Evolutionary conservation across 2,888 invertebrate species (phyloP), one percentile per base, ranked within the genome.

Genomic region (Lomographa bimaculata): DNA sequence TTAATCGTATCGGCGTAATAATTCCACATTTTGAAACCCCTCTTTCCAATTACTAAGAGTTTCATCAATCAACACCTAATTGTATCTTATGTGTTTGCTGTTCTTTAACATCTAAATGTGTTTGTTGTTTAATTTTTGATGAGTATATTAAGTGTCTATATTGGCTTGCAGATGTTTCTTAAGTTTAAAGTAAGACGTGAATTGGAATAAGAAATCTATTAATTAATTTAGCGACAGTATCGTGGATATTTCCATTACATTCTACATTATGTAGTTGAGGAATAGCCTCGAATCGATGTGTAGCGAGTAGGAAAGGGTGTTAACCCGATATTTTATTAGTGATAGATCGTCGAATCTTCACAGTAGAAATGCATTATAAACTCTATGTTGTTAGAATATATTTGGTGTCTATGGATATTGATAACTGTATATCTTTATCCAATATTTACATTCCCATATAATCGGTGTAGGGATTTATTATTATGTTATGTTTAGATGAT

Each of bases 81-180:
- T n/a, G n/a, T n/a, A n/a, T n/a, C n/a, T n/a, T n/a, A n/a, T n/a
- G n/a, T n/a, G n/a, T n/a, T n/a, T n/a, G n/a, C n/a, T n/a, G n/a
- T n/a, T n/a, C n/a, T n/a, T n/a, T n/a, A n/a, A n/a, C n/a, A n/a
- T n/a, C n/a, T n/a, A n/a, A n/a, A n/a, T n/a, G n/a, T n/a, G n/a
- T n/a, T n/a, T n/a, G n/a, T n/a, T n/a, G n/a, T n/a, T n/a, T n/a
- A n/a, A n/a, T n/a, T n/a, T n/a, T 16, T 5, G 2, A 19, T n/a
- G 25, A 34, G 8, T 25, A 25, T 24, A 24, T 24, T 24, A 11
- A 34, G 25, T 24, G 36, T 18, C n/a, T 17, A 29, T 18, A 37
- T 18, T 42, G 6, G 47, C 14, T 29, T 16, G 12, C 9, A 27
- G 26, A n/a, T 29, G 46, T 25, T 44, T 39, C 46, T 51, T 48